A percentile compares a stretch with the other conserved stretches of the same genome.
Conservation (phyloP, 2,888 invertebrate species). For the Halictus ligatus region DNA sequence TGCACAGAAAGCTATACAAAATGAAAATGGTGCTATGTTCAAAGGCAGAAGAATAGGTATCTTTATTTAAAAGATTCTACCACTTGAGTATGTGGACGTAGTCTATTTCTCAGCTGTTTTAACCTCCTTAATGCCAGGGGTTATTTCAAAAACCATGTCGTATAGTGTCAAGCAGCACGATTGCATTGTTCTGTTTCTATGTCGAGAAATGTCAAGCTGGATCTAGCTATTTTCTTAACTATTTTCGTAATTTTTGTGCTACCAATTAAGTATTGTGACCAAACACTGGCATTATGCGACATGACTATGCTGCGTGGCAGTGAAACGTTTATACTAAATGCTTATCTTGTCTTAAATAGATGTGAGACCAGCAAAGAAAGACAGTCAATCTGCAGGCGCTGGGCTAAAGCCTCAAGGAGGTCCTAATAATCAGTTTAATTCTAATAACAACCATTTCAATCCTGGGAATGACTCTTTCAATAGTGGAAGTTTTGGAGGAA, state of each 20-base stretch:
- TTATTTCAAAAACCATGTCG: no score
- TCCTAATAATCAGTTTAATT: conserved; percentile 70
- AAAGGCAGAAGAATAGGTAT: conserved; percentile 89
- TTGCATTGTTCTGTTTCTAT: no score
- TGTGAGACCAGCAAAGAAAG: conserved; percentile 82
- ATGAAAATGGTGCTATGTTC: conserved; percentile 89
- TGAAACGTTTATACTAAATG: not conserved
- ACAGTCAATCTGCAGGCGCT: conserved; percentile 66
- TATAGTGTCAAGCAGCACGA: no score
- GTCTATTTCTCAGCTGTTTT: no score
- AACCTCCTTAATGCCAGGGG: no score
- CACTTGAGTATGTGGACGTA: not conserved
- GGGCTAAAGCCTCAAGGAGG: conserved; percentile 76
- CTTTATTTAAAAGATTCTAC: not conserved
- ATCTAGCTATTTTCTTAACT: no score
- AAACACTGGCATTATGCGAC: no score
- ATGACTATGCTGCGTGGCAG: no score
- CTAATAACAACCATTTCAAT: conserved; percentile 72
- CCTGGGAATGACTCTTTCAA: conserved; percentile 73
- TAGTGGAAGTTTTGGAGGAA: conserved; percentile 73
- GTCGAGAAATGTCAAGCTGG: no score
- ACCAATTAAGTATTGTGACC: no score
- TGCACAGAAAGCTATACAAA: conserved; percentile 90
- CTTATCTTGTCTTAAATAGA: conserved; percentile 67
- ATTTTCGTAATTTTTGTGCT: no score